phyloP scores from a whole-genome alignment of 2,113 vertebrate species.

The Leuciscus idus region DNA sequence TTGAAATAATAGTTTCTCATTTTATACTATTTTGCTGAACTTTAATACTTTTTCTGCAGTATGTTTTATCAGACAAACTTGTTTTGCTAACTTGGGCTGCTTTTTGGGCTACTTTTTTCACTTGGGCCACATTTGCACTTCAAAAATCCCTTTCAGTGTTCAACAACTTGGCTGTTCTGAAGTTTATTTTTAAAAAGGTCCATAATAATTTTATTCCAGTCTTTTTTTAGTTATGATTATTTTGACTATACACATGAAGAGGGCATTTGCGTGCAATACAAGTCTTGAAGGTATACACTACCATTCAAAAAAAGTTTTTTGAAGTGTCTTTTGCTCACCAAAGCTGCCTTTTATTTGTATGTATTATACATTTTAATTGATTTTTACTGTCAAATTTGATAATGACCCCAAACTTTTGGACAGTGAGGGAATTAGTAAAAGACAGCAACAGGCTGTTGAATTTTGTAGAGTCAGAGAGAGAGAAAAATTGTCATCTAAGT shows the following conservation, averaged over 20 bases:
- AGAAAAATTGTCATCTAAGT: neutral
- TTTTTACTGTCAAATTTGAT: neutral
- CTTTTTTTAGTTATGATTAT: neutral
- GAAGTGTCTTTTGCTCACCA: neutral
- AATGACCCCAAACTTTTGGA: neutral
- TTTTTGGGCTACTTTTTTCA: neutral
- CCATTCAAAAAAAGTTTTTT: neutral
- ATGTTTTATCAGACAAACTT: no score
- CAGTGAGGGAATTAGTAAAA: neutral
- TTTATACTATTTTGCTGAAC: no score
- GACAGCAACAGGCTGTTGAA: neutral
- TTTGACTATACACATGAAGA: neutral
- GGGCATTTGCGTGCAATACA: neutral
- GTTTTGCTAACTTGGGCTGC: neutral
- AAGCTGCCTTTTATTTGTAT: neutral
- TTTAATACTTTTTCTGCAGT: no score
- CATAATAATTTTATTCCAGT: neutral
- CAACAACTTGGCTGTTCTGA: neutral
- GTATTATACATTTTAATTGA: neutral
- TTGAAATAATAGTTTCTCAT: no score
- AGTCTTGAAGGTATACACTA: neutral
- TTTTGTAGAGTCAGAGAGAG: neutral
- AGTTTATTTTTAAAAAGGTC: neutral
- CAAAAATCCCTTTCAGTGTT: neutral
- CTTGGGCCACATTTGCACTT: neutral